Evolutionary conservation across 2,888 invertebrate species (phyloP).

Genomic region (Oasisia sp.): DNA sequence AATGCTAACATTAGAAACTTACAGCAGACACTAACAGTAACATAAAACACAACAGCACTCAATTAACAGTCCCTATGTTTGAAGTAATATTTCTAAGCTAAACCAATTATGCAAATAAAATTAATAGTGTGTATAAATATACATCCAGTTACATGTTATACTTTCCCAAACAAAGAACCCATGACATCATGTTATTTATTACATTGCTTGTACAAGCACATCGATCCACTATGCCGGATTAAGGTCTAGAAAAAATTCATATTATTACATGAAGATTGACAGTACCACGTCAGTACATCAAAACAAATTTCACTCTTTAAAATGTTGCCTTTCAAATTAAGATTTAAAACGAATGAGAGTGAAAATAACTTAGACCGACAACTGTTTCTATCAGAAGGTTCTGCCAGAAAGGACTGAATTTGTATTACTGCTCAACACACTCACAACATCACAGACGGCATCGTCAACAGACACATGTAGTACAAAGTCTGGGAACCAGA

Average conservation of each 20-base stretch:
- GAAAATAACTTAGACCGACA: not conserved
- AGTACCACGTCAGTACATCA: not conserved
- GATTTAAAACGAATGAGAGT: not conserved
- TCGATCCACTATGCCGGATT: no score
- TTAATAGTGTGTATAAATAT: not conserved
- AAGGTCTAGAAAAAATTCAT: no score
- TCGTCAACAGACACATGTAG: conserved; percentile 75
- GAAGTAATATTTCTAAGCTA: conserved; percentile 8
- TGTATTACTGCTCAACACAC: not conserved
- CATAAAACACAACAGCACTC: conserved; percentile 33
- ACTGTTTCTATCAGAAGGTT: not conserved
- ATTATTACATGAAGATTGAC: not conserved
- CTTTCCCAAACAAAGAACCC: not conserved
- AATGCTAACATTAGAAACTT: no score
- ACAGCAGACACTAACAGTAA: no score
- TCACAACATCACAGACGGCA: conserved; percentile 74
- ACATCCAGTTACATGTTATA: not conserved
- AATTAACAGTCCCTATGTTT: not conserved
- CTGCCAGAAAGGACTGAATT: not conserved
- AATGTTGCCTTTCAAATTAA: not conserved
- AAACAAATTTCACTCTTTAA: not conserved
- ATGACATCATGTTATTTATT: no score
- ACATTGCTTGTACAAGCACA: no score
- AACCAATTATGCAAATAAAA: not conserved
- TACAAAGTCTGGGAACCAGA: conserved; percentile 83